Evolutionary conservation across 2,797 vertebrate species (phyloP).

Genomic region (Pipistrellus nathusii): DNA sequence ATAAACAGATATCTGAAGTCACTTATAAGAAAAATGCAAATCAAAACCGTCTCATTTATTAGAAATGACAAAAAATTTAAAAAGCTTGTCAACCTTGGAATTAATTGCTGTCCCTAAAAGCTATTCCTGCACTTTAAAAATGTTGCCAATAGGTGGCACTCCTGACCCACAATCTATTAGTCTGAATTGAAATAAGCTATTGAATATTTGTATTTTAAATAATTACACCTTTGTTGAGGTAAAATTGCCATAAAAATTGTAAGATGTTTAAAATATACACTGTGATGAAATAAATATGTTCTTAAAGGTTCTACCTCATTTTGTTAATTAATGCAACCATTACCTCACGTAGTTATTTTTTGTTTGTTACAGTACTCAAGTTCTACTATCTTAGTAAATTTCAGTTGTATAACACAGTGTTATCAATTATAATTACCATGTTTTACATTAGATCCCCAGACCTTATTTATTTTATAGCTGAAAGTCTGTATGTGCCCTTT

Average conservation of each 20-base stretch:
- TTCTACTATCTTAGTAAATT: not conserved
- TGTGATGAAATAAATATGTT: not conserved
- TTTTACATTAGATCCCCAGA: not conserved
- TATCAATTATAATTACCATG: not conserved
- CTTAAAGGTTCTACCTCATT: not conserved
- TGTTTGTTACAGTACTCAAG: not conserved
- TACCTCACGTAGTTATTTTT: not conserved
- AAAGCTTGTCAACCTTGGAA: not conserved
- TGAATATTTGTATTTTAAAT: not conserved
- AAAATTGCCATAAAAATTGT: not conserved
- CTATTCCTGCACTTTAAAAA: not conserved
- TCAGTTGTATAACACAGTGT: not conserved
- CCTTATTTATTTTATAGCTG: not conserved
- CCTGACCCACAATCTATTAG: not conserved
- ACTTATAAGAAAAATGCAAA: not conserved
- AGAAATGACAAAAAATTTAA: not conserved
- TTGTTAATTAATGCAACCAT: not conserved
- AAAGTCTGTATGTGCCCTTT: not conserved
- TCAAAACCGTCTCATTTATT: not conserved
- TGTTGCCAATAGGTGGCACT: conserved; percentile 25
- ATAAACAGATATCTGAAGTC: not conserved
- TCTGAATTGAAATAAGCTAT: not conserved
- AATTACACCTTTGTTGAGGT: not conserved
- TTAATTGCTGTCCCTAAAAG: not conserved
- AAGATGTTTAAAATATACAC: not conserved